Conservation (phyloP, 2,113 vertebrate genomes). For the Trogon melanurus region DNA sequence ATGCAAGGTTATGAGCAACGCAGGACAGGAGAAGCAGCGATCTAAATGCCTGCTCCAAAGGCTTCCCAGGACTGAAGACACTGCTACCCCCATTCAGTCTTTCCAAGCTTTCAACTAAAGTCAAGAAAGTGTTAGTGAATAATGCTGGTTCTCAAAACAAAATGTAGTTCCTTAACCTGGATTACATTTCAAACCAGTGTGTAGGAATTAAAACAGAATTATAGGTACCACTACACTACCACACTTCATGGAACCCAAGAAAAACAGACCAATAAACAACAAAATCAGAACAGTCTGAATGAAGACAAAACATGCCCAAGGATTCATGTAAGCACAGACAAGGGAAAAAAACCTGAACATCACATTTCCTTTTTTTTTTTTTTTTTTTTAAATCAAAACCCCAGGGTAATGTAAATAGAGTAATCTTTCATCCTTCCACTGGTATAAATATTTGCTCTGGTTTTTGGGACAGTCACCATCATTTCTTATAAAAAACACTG, state of each 20-base stretch:
- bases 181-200: neutral
- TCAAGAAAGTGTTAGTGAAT: neutral
- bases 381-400: neutral
- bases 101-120: neutral
- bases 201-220: neutral
- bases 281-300: neutral
- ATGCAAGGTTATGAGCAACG: neutral
- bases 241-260: neutral
- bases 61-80: neutral
- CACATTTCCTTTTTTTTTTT: neutral
- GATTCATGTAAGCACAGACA: neutral
- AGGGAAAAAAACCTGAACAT: neutral
- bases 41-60: neutral
- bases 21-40: neutral
- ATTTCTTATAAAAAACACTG: neutral
- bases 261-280: neutral
- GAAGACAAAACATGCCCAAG: neutral
- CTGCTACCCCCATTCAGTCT: neutral
- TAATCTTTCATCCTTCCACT: neutral
- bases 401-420: neutral
- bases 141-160: neutral
- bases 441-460: neutral
- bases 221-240: neutral
- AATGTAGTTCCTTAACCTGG: neutral
- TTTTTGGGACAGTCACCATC: neutral